A percentile compares a stretch with the other conserved stretches of the same genome.
These are phyloP conservation scores for Scaptomyza tumidula DNA, from an alignment of 2,888 invertebrate genomes.

Conservation along the genomic window DNA sequence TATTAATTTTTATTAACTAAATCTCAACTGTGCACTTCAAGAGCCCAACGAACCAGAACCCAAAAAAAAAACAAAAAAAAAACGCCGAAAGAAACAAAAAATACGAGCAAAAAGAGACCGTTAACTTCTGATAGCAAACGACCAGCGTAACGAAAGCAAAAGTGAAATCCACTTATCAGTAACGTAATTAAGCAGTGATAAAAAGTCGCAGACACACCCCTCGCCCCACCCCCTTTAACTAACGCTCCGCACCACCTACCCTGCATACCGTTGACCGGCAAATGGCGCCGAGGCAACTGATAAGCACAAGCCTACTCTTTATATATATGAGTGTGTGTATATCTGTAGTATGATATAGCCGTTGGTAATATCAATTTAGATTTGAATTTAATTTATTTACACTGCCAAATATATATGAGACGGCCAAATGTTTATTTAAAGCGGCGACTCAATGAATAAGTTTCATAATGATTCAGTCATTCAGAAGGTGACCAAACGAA, in stretches of 20 bases:
- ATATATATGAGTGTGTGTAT: background rate
- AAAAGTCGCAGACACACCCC: constrained; percentile 54
- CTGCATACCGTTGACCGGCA: constrained; percentile 29
- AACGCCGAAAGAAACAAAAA: constrained; percentile 7
- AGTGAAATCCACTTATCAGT: constrained; percentile 69
- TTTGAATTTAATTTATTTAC: constrained; percentile 79
- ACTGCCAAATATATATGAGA: constrained; percentile 53
- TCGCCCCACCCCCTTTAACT: background rate
- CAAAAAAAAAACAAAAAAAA: constrained; percentile 13
- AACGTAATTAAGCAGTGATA: constrained; percentile 78
- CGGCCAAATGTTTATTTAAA: constrained; percentile 55
- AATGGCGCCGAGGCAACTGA: constrained; percentile 51
- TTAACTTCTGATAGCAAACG: constrained; percentile 55
- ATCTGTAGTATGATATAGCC: constrained; percentile 30
- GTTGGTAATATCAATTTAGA: constrained; percentile 73
- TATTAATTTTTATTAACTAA: constrained; percentile 76
- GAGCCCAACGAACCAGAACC: constrained; percentile 33
- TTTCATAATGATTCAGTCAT: constrained; percentile 47
- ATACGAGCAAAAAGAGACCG: constrained; percentile 25
- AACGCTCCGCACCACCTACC: constrained; percentile 5
- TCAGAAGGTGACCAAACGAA: constrained; percentile 34
- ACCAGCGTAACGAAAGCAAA: constrained; percentile 48
- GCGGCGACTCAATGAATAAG: constrained; percentile 62
- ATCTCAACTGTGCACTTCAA: constrained; percentile 62
- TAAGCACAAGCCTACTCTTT: constrained; percentile 53